phyloP scores from a whole-genome alignment of 30 jellyfish, hydroid and myxozoan genomes.

The Pseudorhiza aurosa region DNA sequence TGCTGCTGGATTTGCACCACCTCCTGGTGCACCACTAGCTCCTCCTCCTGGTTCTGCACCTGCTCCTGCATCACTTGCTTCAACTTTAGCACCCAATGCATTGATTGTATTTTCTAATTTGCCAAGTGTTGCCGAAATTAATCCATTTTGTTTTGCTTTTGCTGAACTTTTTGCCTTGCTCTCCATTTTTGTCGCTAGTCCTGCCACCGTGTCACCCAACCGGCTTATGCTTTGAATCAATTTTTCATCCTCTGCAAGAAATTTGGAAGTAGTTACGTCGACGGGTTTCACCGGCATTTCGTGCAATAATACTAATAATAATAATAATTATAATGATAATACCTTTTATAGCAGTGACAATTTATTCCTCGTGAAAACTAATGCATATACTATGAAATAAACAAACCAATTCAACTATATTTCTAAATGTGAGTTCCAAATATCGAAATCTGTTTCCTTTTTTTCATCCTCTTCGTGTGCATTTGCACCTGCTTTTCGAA shows the following conservation, averaged over 20 bases:
- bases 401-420: too few relatives aligned
- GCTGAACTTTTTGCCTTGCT: slow-evolving; percentile 79
- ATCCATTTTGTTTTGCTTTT: slow-evolving; percentile 85
- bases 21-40: slow-evolving; percentile 46
- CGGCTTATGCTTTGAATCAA: slow-evolving; percentile 61
- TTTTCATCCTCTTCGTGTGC: too few relatives aligned
- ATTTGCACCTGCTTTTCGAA: too few relatives aligned
- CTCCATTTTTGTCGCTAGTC: slow-evolving; percentile 80
- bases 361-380: too few relatives aligned
- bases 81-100: slow-evolving; percentile 79
- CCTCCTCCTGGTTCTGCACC: slow-evolving; percentile 49
- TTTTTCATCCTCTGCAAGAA: slow-evolving; percentile 67
- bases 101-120: slow-evolving; percentile 84
- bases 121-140: slow-evolving; percentile 68
- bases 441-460: too few relatives aligned
- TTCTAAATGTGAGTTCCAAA: too few relatives aligned
- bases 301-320: too few relatives aligned
- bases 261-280: neutral
- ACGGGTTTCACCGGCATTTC: neutral
- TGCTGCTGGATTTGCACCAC: slow-evolving; percentile 53
- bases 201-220: slow-evolving; percentile 88
- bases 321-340: too few relatives aligned
- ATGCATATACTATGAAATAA: too few relatives aligned
- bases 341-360: too few relatives aligned
- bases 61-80: slow-evolving; percentile 60